Evolutionary conservation across 1,140 invertebrate genomes (phyloP).

Genomic region (Pararge aegeria): DNA sequence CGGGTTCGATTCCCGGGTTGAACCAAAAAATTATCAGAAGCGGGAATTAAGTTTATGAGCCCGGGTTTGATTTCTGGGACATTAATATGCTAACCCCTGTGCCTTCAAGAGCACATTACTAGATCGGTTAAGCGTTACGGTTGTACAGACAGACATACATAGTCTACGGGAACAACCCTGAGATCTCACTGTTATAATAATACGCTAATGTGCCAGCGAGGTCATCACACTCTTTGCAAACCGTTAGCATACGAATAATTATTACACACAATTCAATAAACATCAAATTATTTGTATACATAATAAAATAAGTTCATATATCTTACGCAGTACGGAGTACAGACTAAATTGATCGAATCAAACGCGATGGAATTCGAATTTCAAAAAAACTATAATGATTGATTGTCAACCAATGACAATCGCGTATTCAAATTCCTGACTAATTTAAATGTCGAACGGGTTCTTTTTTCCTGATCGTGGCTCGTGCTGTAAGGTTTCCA

Average conservation of each 20-base stretch:
- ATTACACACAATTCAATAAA: background rate
- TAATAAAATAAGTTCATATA: background rate
- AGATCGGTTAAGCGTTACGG: too few relatives aligned
- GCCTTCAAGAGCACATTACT: too few relatives aligned
- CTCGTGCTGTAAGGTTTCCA: conserved; percentile 62
- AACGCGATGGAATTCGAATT: conserved; percentile 71
- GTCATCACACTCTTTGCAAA: too few relatives aligned
- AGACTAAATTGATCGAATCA: conserved; percentile 61
- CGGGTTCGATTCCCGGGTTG: too few relatives aligned
- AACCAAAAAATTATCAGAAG: too few relatives aligned
- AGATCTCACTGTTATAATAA: too few relatives aligned
- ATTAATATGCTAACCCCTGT: too few relatives aligned
- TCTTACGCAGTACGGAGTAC: conserved; percentile 16
- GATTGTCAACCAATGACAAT: conserved; percentile 79
- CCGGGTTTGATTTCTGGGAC: too few relatives aligned
- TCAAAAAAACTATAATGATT: conserved; percentile 76
- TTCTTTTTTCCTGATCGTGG: conserved; percentile 62
- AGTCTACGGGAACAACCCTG: too few relatives aligned
- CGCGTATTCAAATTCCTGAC: conserved; percentile 75
- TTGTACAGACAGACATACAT: too few relatives aligned
- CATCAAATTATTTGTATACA: background rate
- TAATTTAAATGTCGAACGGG: conserved; percentile 76
- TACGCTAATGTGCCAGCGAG: too few relatives aligned
- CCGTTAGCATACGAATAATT: background rate
- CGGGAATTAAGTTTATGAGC: too few relatives aligned